Conservation (phyloP, 2,113 vertebrate species). For the Paralichthys olivaceus region DNA sequence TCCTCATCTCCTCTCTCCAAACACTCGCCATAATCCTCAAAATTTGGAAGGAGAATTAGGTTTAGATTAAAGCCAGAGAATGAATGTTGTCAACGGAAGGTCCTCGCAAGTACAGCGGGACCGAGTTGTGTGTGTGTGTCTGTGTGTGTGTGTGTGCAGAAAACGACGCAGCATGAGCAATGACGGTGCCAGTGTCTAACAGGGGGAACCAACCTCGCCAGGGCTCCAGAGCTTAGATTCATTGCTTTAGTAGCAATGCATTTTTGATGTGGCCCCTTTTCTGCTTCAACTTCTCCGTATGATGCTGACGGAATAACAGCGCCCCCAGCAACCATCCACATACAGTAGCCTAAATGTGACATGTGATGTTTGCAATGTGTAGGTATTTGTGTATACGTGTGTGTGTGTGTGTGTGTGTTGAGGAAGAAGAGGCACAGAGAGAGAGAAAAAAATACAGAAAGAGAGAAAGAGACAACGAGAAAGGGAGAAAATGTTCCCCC, state of each 20-base stretch:
- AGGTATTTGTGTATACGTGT: conserved; percentile 19
- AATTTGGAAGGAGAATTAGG: conserved; percentile 15
- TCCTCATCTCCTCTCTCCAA: background rate
- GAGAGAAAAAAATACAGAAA: conserved; percentile 26
- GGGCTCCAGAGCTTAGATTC: conserved; percentile 55
- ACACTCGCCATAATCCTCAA: conserved; percentile 28
- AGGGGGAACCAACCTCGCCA: conserved; percentile 54
- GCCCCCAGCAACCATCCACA: conserved; percentile 62
- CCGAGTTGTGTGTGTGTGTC: conserved; percentile 1
- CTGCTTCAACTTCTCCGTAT: conserved; percentile 50
- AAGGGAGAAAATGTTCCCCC: conserved; percentile 74
- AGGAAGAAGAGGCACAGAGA: conserved; percentile 13
- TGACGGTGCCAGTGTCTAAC: conserved; percentile 57
- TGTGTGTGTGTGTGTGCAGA: conserved; percentile 22
- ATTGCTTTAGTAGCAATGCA: conserved; percentile 70
- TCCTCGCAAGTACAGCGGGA: conserved; percentile 29
- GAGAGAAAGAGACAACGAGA: conserved; percentile 51
- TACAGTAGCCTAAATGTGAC: conserved; percentile 25
- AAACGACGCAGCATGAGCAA: conserved; percentile 55
- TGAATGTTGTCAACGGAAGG: conserved; percentile 20
- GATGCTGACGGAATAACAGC: conserved; percentile 63
- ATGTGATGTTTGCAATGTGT: conserved; percentile 58
- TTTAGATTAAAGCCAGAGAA: conserved; percentile 20
- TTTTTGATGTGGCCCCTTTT: conserved; percentile 74
- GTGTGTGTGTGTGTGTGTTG: conserved; percentile 21